Evolutionary conservation across 1,140 invertebrate genomes (phyloP), one percentile per base, ranked within the genome.

Genomic region (Meteorus sp.): DNA sequence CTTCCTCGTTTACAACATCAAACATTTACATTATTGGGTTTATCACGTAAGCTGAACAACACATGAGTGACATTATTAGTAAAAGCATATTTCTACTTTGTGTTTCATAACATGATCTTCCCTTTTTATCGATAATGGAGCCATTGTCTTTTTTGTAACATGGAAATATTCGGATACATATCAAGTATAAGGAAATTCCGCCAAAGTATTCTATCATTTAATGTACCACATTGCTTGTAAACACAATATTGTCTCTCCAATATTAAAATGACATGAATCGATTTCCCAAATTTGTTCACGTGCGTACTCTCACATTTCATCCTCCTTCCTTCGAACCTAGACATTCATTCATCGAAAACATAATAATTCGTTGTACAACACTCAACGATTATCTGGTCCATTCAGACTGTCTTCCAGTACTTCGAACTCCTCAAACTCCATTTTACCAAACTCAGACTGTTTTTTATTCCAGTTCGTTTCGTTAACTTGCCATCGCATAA

Each of bases 361-460:
- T 7, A 33, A 33, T 33, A 7, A 7, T 33, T 33, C 6, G 6
- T 33, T 33, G 29, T 11, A 33, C 29, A 11, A 33, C 29, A 33
- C 11, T 5, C 2, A 47, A 33, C 67, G 65, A 33, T 56, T 69
- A n/a, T 72, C 69, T 4, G 52, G 50, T 3, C 78, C 83, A 73
- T 84, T 85, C 63, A 85, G 74, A 76, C 84, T 85, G 71, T 85
- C 84, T 68, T 86, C 85, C 64, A 85, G 75, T 35, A 92, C 85
- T 78, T 91, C 88, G 61, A 90, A 92, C 59, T 89, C 86, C 74
- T 92, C 89, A 59, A 92, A 92, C 66, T 91, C 88, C 84, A 92
- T 92, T 62, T 91, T 89, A 5, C 87, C 86, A 65, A 88, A 87
- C 66, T 88, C 88, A 9, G 47, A 35, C 48, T 82, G 83, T 3